A percentile compares a stretch with the other conserved stretches of the same genome.
Evolutionary conservation across 2,113 vertebrate species (phyloP).

Genomic region (Myiagra hebetior): DNA sequence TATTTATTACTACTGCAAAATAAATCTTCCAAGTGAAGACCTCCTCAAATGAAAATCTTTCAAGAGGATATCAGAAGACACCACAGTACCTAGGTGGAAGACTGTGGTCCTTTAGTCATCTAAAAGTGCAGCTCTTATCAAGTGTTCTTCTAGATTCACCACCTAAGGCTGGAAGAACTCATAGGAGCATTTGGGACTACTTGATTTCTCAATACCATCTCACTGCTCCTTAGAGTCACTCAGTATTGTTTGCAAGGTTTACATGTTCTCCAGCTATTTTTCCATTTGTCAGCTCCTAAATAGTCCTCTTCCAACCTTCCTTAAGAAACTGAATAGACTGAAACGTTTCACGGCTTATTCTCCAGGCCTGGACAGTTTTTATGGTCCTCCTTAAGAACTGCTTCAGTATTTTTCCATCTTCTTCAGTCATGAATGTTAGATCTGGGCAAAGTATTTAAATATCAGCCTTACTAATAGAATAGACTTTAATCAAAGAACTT

Average conservation of each 20-base stretch:
- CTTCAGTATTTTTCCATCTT: neutral
- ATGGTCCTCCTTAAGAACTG: neutral
- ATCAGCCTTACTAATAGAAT: neutral
- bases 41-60: neutral
- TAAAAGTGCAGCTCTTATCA: neutral
- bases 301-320: neutral
- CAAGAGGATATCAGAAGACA: neutral
- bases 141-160: neutral
- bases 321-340: neutral
- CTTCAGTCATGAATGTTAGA: neutral
- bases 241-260: neutral
- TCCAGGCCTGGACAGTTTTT: neutral
- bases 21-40: neutral
- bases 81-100: neutral
- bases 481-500: neutral
- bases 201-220: neutral
- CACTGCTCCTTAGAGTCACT: neutral
- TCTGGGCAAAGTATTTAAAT: neutral
- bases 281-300: neutral
- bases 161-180: neutral
- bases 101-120: neutral
- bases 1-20: neutral
- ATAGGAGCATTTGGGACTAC: neutral
- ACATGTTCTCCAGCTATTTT: neutral
- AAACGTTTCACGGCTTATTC: neutral